Evolutionary conservation across 1,140 invertebrate species (phyloP).

Genomic region (Atta colombica): DNA sequence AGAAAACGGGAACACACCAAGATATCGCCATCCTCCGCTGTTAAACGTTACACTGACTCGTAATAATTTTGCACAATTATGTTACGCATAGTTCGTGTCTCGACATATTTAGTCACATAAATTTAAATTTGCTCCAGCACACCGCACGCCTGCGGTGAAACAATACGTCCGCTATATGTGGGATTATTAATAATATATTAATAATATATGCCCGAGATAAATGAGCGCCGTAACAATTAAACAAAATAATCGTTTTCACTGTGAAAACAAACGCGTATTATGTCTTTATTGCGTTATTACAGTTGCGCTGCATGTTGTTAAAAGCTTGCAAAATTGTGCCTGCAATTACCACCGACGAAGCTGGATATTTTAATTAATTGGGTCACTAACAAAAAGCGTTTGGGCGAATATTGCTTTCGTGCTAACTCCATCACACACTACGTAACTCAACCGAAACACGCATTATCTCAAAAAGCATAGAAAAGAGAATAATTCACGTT

Average conservation of each 20-base stretch:
- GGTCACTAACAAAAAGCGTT: conserved; percentile 64
- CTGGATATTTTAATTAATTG: conserved; percentile 63
- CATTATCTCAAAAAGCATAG: conserved; percentile 44
- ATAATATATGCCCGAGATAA: conserved; percentile 56
- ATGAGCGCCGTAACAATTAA: conserved; percentile 59
- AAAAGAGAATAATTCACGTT: conserved; percentile 7
- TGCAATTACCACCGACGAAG: conserved; percentile 44
- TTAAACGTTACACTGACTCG: conserved; percentile 22
- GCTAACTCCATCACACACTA: conserved; percentile 31
- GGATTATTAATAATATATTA: conserved; percentile 62
- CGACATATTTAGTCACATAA: conserved; percentile 46
- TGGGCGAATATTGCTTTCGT: conserved; percentile 49
- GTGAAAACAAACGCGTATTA: conserved; percentile 58
- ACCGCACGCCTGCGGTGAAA: conserved; percentile 56
- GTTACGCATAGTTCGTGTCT: conserved; percentile 30
- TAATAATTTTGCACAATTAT: conserved; percentile 50
- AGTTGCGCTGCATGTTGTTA: conserved; percentile 55
- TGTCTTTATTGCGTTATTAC: conserved; percentile 63
- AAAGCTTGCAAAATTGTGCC: conserved; percentile 60
- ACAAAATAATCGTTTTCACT: conserved; percentile 59
- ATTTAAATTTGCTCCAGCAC: conserved; percentile 40
- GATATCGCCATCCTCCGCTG: conserved; percentile 20
- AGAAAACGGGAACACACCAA: background rate
- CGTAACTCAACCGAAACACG: conserved; percentile 43
- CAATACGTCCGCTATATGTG: conserved; percentile 51